These are phyloP conservation scores for Gavia stellata DNA, from an alignment of 2,113 vertebrate genomes.

Conservation along the genomic window DNA sequence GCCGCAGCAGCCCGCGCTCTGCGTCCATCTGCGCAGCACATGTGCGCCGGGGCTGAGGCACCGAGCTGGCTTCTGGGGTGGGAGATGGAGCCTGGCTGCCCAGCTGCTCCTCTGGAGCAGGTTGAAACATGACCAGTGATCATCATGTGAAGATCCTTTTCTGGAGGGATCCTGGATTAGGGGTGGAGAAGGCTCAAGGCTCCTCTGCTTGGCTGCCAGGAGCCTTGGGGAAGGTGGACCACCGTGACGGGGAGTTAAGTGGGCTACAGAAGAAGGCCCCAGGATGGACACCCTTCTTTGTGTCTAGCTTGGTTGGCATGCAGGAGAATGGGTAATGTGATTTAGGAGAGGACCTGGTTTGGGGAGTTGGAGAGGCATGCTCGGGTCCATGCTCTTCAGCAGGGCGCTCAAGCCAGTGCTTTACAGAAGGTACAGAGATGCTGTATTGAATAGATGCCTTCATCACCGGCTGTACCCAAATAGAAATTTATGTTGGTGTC, in stretches of 20 bases:
- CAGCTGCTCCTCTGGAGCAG: neutral
- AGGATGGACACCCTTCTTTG: neutral
- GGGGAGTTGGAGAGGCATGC: neutral
- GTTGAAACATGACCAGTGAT: neutral
- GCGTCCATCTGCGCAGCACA: constrained; percentile 33
- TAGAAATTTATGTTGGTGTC: neutral
- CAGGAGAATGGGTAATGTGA: neutral
- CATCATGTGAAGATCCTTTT: neutral
- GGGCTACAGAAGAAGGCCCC: neutral
- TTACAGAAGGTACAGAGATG: neutral
- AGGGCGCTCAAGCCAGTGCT: neutral
- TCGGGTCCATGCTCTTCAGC: neutral
- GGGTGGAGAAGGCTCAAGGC: neutral
- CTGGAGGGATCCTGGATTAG: neutral
- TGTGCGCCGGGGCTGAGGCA: neutral
- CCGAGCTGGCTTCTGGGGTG: neutral
- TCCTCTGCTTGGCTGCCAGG: neutral
- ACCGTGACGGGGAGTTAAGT: neutral
- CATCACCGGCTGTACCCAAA: neutral
- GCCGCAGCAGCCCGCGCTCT: neutral
- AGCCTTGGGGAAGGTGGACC: neutral
- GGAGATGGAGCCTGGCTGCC: neutral
- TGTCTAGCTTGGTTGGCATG: neutral
- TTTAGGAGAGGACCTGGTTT: neutral
- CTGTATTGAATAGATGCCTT: neutral